Evolutionary conservation across 2,888 invertebrate genomes (phyloP).

Genomic region (Esperia sulphurella): DNA sequence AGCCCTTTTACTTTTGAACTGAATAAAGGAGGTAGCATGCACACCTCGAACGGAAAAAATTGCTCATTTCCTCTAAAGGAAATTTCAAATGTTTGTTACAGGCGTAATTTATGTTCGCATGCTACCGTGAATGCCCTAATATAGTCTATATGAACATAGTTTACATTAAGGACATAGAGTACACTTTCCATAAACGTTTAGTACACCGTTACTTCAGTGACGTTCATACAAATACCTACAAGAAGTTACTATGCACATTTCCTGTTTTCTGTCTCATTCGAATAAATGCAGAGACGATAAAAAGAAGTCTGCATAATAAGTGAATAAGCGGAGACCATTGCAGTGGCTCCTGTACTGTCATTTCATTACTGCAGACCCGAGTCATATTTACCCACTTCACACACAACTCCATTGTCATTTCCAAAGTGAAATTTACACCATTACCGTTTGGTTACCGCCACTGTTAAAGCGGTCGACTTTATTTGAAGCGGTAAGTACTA

Average conservation of each 20-base stretch:
- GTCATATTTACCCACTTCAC: conserved; percentile 15
- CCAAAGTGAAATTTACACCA: conserved; percentile 64
- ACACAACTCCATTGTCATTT: conserved; percentile 58
- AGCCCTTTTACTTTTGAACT: conserved; percentile 19
- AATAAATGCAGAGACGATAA: conserved; percentile 73
- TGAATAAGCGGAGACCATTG: conserved; percentile 8
- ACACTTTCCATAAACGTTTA: conserved; percentile 4
- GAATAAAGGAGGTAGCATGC: conserved; percentile 13
- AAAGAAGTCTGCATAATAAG: conserved; percentile 52
- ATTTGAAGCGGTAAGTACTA: conserved; percentile 38
- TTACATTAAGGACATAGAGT: conserved; percentile 3
- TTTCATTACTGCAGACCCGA: neutral
- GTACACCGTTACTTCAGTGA: conserved; percentile 4
- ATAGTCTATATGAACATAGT: conserved; percentile 1
- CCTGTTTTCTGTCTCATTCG: conserved; percentile 55
- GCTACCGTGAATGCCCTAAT: conserved; percentile 17
- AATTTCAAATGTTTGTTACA: neutral
- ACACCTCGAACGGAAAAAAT: neutral
- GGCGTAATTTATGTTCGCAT: neutral
- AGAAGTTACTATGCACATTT: conserved; percentile 34
- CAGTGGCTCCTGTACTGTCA: neutral
- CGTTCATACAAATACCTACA: conserved; percentile 1
- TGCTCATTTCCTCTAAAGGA: neutral
- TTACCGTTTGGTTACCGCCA: conserved; percentile 48
- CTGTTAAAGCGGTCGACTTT: conserved; percentile 32